Conservation (phyloP, 1,140 invertebrate species). For the Drosophila chauvacae region DNA sequence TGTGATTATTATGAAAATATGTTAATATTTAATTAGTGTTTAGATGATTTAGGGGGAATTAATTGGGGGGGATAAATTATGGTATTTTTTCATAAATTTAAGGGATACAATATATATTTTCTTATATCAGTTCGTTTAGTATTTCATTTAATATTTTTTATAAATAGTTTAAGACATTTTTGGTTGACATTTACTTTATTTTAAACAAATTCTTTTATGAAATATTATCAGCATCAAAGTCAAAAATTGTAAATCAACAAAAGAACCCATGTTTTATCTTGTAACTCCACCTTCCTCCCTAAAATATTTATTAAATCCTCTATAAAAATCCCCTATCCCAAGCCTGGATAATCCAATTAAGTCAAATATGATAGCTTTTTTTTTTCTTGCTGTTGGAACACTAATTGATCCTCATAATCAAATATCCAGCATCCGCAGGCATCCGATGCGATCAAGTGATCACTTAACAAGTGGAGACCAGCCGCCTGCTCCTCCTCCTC, state of each 20-base stretch:
- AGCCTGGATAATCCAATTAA: slow-evolving; percentile 35
- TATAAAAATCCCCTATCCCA: slow-evolving; percentile 3
- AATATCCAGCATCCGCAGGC: slow-evolving; percentile 38
- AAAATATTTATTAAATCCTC: neutral
- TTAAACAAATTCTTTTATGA: neutral
- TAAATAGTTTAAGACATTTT: too few species aligned
- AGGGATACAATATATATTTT: neutral
- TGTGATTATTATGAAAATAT: slow-evolving; percentile 11
- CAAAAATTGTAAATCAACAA: too few species aligned
- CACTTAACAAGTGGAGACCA: slow-evolving; percentile 24
- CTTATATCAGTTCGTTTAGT: neutral
- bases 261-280: neutral
- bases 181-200: neutral
- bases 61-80: neutral
- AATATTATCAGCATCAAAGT: neutral
- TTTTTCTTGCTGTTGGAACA: slow-evolving; percentile 8
- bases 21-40: slow-evolving; percentile 1
- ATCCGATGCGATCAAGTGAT: slow-evolving; percentile 32
- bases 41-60: neutral
- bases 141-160: neutral
- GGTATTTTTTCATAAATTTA: neutral
- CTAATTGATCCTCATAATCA: slow-evolving; percentile 47
- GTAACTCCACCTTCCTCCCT: neutral
- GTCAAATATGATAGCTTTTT: slow-evolving; percentile 5
- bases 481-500: slow-evolving; percentile 1